These are phyloP conservation scores for Excalfactoria chinensis DNA, from an alignment of 2,113 vertebrate species.

Conservation along the genomic window DNA sequence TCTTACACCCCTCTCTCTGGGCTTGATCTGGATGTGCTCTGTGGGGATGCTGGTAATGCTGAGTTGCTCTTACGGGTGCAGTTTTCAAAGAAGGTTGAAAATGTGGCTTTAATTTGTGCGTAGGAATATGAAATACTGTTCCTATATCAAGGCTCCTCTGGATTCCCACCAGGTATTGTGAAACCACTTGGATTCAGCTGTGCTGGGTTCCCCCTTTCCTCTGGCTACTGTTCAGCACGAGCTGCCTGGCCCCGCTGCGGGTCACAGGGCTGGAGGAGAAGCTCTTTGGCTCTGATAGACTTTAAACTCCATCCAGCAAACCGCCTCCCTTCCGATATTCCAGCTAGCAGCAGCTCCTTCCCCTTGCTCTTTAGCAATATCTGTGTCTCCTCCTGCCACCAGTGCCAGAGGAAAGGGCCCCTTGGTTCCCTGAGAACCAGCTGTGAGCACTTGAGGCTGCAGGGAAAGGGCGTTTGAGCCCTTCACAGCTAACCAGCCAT, in stretches of 20 bases:
- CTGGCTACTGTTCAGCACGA: slow-evolving; percentile 62
- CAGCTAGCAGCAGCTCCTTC: background rate
- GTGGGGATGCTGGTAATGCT: background rate
- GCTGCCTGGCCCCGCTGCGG: slow-evolving; percentile 3
- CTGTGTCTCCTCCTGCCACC: background rate
- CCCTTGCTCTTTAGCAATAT: background rate
- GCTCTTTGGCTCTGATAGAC: slow-evolving; percentile 31
- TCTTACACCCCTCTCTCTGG: background rate
- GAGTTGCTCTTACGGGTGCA: background rate
- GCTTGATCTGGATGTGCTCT: background rate
- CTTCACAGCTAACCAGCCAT: background rate
- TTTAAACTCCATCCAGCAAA: slow-evolving; percentile 29
- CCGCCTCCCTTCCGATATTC: background rate
- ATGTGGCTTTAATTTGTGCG: slow-evolving; percentile 65
- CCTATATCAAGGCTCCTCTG: slow-evolving; percentile 64
- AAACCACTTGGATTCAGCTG: slow-evolving; percentile 62
- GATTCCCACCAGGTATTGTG: slow-evolving; percentile 73
- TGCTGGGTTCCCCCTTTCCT: slow-evolving; percentile 63
- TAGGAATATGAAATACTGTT: slow-evolving; percentile 67
- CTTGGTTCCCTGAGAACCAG: slow-evolving; percentile 1
- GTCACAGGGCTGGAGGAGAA: slow-evolving; percentile 57
- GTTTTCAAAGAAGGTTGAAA: slow-evolving; percentile 58
- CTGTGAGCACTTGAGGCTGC: background rate
- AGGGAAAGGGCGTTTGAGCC: slow-evolving; percentile 18
- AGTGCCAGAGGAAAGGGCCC: slow-evolving; percentile 63